Conservation (phyloP, 37 sponge, comb jelly and placozoan genomes). For the Hormiphora californensis region DNA sequence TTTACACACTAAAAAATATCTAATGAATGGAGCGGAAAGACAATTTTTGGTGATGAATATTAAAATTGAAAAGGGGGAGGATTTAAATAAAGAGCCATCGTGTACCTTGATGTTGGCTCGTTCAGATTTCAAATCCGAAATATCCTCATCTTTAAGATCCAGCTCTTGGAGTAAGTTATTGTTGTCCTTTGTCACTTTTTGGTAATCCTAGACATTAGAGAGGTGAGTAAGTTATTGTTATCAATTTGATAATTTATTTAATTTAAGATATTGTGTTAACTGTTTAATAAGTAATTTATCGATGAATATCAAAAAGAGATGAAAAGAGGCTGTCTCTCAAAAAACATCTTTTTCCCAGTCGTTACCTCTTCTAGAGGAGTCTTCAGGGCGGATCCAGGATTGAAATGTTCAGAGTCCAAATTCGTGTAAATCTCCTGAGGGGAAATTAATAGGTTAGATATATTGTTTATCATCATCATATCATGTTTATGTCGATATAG, state of each 20-base stretch:
- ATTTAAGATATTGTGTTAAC: too few species aligned
- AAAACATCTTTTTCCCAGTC: not conserved
- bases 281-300: too few species aligned
- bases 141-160: constrained; percentile 73
- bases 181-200: constrained; percentile 63
- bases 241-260: not conserved
- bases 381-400: not conserved
- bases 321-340: too few species aligned
- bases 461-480: too few species aligned
- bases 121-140: constrained; percentile 79
- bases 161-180: constrained; percentile 59
- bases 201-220: constrained; percentile 60
- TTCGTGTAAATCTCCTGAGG: not conserved
- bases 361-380: constrained; percentile 14
- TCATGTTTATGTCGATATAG: too few species aligned
- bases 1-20: too few species aligned
- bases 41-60: too few species aligned
- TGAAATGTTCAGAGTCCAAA: not conserved
- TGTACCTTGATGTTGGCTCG: constrained; percentile 74
- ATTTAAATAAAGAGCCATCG: not conserved
- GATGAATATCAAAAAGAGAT: too few species aligned
- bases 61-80: not conserved
- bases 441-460: too few species aligned
- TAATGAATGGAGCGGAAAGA: too few species aligned
- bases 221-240: not conserved